Conservation (phyloP, 2,888 invertebrate species). For the Deilephila porcellus region DNA sequence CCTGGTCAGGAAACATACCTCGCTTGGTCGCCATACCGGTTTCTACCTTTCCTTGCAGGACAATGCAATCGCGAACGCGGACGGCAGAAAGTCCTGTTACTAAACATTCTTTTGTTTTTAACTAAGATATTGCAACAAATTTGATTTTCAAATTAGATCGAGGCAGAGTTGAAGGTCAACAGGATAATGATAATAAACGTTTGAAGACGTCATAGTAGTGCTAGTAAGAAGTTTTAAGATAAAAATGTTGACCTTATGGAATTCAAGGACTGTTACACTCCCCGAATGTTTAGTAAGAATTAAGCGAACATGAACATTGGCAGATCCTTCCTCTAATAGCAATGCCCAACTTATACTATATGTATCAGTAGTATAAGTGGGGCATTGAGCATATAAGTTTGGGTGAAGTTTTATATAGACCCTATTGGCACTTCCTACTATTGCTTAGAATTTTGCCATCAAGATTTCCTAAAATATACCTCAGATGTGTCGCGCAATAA, state of each 20-base stretch:
- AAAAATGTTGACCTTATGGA: neutral
- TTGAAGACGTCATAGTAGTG: neutral
- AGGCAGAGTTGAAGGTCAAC: neutral
- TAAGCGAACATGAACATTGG: neutral
- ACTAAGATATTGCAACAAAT: neutral
- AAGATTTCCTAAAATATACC: no score
- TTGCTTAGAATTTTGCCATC: no score
- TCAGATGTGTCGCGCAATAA: no score
- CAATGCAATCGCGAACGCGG: conserved; percentile 28
- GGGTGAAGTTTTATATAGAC: no score
- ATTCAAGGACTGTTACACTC: neutral
- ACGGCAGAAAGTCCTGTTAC: conserved; percentile 14
- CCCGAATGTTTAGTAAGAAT: neutral
- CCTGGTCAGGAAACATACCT: conserved; percentile 43
- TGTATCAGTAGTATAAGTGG: no score
- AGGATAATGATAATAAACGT: neutral
- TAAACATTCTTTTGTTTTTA: neutral
- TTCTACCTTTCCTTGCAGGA: conserved; percentile 47
- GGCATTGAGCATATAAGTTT: no score
- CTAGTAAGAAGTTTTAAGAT: neutral
- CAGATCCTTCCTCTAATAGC: neutral
- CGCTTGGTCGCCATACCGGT: conserved; percentile 41
- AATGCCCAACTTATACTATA: no score
- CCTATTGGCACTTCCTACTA: no score
- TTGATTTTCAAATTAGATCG: neutral